These are phyloP conservation scores for Orthonevra nobilis DNA, from an alignment of 2,888 invertebrate genomes.

Conservation along the genomic window DNA sequence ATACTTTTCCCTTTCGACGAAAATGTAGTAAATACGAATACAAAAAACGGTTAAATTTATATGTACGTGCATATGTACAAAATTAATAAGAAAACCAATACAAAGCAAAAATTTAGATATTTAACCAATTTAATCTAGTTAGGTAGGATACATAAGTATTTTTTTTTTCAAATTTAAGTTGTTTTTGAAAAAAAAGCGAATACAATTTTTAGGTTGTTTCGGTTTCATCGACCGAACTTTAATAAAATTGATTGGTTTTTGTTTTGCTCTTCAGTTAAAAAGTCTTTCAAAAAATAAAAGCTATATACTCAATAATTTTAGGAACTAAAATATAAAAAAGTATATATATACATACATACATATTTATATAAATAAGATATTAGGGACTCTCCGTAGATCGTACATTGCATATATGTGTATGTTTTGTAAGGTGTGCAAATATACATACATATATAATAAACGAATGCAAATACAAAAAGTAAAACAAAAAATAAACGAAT, in stretches of 20 bases:
- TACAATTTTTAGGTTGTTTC: constrained; percentile 42
- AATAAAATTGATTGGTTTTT: constrained; percentile 65
- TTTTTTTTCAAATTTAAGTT: constrained; percentile 24
- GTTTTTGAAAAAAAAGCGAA: constrained; percentile 28
- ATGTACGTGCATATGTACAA: constrained; percentile 67
- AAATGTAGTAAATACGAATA: constrained; percentile 29
- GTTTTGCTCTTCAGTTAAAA: constrained; percentile 18
- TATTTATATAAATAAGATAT: constrained; percentile 48
- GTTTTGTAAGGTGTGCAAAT: no score
- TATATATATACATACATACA: constrained; percentile 4
- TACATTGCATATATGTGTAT: constrained; percentile 40
- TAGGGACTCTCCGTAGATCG: constrained; percentile 56
- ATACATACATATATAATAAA: constrained; percentile 48
- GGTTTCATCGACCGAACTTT: constrained; percentile 44
- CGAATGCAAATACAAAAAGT: constrained; percentile 51
- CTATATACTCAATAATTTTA: constrained; percentile 62
- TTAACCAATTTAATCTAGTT: constrained; percentile 65
- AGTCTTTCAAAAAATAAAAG: constrained; percentile 2
- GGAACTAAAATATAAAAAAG: constrained; percentile 54
- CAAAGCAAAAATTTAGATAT: constrained; percentile 39
- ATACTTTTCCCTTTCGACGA: no score
- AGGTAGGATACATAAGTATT: constrained; percentile 65
- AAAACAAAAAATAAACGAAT: constrained; percentile 65
- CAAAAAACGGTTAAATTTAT: constrained; percentile 44
- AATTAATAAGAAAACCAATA: constrained; percentile 13